Evolutionary conservation across 2,888 invertebrate species (phyloP), one percentile per base, ranked within the genome.

Genomic region (Watsonalla cultraria): DNA sequence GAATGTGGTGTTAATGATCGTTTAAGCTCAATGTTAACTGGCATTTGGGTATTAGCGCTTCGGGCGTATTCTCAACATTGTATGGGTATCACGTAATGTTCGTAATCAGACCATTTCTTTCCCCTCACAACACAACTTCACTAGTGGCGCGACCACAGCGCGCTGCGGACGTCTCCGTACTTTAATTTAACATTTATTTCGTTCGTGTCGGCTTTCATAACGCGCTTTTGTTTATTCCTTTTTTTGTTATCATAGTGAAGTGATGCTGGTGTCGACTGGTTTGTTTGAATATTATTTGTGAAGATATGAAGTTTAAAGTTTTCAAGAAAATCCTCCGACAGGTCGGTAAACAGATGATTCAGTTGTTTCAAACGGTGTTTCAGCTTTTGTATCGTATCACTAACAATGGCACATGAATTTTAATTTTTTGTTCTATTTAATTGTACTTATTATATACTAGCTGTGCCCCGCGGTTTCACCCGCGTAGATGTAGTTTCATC

Each of bases 281-380:
- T 46, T 47, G 51, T 46, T 50, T 42, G 46, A 48, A 48, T 48
- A 51, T 55, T 47, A 15, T 53, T 56, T 50, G 63, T 57, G 54
- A 11, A 42, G 42, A 42, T 42, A 88, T 90, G 90, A 89, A 89
- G 77, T 90, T 90, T 65, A 90, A 84, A 70, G 70, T 90, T 65
- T 86, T 90, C 68, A 90, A 87, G 82, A 88, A 87, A 64, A 73
- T 72, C 56, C 72, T 75, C 57, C 86, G 78, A 56, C 80, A 84
- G 86, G 88, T 89, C 66, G 65, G 81, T 66, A 59, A 51, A 57
- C 51, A 57, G 52, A 52, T 71, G 64, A 24, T 24, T 24, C 24
- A 24, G 24, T 79, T 74, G 62, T 63, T 54, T 67, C 70, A 69
- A 48, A 13, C 37, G 49, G 37, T 49, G 39, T 49, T 49, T 49